Percentiles rank a stretch among this genome's conserved stretches.
Conservation (phyloP, 2,113 vertebrate species). For the Triplophysa tibetana region DNA sequence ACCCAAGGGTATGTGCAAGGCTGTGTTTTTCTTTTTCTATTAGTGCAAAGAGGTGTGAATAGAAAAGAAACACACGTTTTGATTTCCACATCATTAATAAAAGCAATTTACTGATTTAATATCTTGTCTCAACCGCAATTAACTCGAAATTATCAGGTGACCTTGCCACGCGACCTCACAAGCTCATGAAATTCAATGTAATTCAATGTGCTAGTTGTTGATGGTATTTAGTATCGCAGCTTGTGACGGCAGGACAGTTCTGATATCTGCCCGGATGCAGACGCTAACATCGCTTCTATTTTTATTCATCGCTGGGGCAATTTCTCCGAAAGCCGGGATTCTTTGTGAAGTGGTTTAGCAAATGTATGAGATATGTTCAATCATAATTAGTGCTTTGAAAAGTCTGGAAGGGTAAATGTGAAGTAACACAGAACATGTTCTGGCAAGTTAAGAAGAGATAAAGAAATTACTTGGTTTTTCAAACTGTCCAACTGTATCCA, state of each 20-base stretch:
- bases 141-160: slow-evolving; percentile 44
- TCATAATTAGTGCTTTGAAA: slow-evolving; percentile 11
- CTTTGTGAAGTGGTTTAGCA: not conserved
- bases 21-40: slow-evolving; percentile 18
- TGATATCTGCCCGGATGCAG: slow-evolving; percentile 4
- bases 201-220: slow-evolving; percentile 24
- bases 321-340: slow-evolving; percentile 5
- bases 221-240: slow-evolving; percentile 2
- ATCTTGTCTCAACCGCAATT: slow-evolving; percentile 46
- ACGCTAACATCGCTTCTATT: not conserved
- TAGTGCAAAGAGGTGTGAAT: slow-evolving; percentile 18
- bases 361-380: not conserved
- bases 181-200: slow-evolving; percentile 42
- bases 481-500: not conserved
- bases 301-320: slow-evolving; percentile 15
- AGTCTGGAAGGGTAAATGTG: not conserved
- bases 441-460: not conserved
- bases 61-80: slow-evolving; percentile 45
- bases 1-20: not conserved
- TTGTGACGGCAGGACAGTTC: not conserved
- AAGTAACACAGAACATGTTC: slow-evolving; percentile 1
- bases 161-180: slow-evolving; percentile 44
- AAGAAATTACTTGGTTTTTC: not conserved
- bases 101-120: slow-evolving; percentile 48
- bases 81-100: slow-evolving; percentile 46